Evolutionary conservation across 2,797 vertebrate genomes (phyloP), one percentile per base, ranked within the genome.

Genomic region (Trichosurus vulpecula): DNA sequence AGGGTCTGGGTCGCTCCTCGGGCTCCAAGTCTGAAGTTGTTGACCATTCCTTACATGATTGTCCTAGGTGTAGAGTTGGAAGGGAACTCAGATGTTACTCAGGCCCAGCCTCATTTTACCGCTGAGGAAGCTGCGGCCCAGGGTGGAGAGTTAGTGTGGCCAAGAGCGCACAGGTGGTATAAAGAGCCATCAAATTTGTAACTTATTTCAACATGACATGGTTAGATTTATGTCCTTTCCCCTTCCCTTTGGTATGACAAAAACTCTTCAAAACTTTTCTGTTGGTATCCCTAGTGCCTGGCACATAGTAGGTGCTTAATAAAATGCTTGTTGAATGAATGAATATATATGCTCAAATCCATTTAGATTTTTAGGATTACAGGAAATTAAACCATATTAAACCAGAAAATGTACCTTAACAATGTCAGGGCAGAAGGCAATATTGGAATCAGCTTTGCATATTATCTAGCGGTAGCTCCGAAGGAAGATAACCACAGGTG

Each of bases 361-460:
- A 95, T 94, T 97, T 93, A 96, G 94, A 81, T 47, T 92, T 96
- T 95, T 94, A 89, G 87, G 47, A 94, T 96, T 91, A 93, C 94
- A 31, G 22, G 47, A 95, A 4, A 92, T 90, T 95, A 94, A 8
- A 90, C n/a, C 92, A 93, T 96, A 93, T 8, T 6, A 95, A 58
- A 95, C 5, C 29, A 89, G 54, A 89, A 2, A 27, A 31, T 92
- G 0, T 96, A 92, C 92, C 93, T 22, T 92, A 92, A 52, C 11
- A 91, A 47, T 92, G 3, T 90, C 54, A 94, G 6, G 91, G 22
- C 1, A 92, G 52, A 95, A 94, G 90, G 3, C 41, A 94, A 8
- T 31, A 29, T 10, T 95, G 30, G 52, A 90, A 66, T 94, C 29
- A 91, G 22, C 90, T 93, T 92, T 6, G 93, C 55, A 95, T 93